Evolutionary conservation across 2,113 vertebrate genomes (phyloP), one percentile per base, ranked within the genome.

Genomic region (Proteles cristata): DNA sequence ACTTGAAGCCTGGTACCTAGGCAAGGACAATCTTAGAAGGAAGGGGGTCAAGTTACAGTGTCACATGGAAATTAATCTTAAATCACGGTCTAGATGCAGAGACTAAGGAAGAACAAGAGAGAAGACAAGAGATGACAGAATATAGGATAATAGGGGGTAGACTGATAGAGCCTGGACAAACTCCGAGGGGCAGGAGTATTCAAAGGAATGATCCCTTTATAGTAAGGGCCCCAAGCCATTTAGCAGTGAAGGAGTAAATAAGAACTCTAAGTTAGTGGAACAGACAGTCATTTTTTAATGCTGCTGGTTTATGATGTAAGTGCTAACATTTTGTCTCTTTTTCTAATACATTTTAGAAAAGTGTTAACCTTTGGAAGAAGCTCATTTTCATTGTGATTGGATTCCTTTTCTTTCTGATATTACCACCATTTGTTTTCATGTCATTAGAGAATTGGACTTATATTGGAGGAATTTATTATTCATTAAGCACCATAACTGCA

Each of bases 261-360:
- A 73, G 61, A 69, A 68, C 65, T 39, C 26, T 82, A 28, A 65
- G 28, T 26, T 88, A 53, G 50, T 50, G 15, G 14, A 39, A 14
- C 53, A 84, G 61, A 73, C 21, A 61, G 16, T 63, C 61, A 15
- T 87, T 66, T 86, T 73, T 79, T 2, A 81, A 92, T 69, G 48
- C 35, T 94, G 7, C 33, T 89, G 4, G 10, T 53, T 92, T 81
- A 31, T 93, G 31, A 86, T 66, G 11, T 85, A 82, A 61, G 33
- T 77, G 48, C 33, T 92, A 84, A 94, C 28, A 80, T 66, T 65
- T 6, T 88, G 33, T 61, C 43, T 91, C 39, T 91, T 93, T 90
- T 53, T 80, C 58, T 92, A 92, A 88, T 81, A 61, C n/a, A 73
- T 66, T 97, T 84, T 92, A 88, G 88, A 80, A 88, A 76, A 88